phyloP scores from a whole-genome alignment of 1,140 invertebrate genomes.

The Rhyacophila brunnea region DNA sequence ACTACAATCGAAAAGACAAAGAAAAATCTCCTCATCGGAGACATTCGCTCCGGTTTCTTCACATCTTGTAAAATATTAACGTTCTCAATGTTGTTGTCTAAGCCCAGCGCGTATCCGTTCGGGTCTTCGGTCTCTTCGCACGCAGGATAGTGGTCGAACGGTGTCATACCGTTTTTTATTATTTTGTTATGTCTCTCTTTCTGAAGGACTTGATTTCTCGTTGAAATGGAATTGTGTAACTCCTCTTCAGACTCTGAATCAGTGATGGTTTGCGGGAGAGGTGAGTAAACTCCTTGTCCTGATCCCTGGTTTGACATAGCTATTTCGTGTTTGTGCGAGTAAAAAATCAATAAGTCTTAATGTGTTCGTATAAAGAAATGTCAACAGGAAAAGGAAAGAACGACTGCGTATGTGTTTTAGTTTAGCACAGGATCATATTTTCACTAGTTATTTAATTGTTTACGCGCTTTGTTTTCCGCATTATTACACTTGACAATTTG shows the following conservation, averaged over 20 bases:
- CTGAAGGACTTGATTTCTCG: slow-evolving; percentile 33
- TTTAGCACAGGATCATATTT: too few relatives aligned
- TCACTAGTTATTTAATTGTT: too few relatives aligned
- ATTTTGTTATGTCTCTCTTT: slow-evolving; percentile 16
- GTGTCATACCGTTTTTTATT: slow-evolving; percentile 23
- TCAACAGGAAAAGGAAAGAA: too few relatives aligned
- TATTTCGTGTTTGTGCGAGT: not conserved
- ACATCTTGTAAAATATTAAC: slow-evolving; percentile 30
- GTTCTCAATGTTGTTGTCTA: slow-evolving; percentile 25
- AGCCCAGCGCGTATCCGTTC: slow-evolving; percentile 23
- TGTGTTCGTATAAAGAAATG: too few relatives aligned
- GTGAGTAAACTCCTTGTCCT: slow-evolving; percentile 60
- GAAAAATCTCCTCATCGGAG: slow-evolving; percentile 58
- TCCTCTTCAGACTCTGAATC: slow-evolving; percentile 76
- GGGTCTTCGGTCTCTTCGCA: slow-evolving; percentile 31
- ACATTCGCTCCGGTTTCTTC: slow-evolving; percentile 26
- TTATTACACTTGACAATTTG: too few relatives aligned
- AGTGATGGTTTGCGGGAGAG: slow-evolving; percentile 68
- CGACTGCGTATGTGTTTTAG: too few relatives aligned
- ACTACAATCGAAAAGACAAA: slow-evolving; percentile 68
- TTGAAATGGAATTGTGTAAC: slow-evolving; percentile 42
- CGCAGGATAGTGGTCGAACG: slow-evolving; percentile 25
- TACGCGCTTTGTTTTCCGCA: too few relatives aligned
- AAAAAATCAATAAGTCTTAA: slow-evolving; percentile 19
- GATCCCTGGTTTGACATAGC: slow-evolving; percentile 28